These are phyloP conservation scores for Solea senegalensis DNA, from an alignment of 2,113 vertebrate genomes.

Conservation along the genomic window DNA sequence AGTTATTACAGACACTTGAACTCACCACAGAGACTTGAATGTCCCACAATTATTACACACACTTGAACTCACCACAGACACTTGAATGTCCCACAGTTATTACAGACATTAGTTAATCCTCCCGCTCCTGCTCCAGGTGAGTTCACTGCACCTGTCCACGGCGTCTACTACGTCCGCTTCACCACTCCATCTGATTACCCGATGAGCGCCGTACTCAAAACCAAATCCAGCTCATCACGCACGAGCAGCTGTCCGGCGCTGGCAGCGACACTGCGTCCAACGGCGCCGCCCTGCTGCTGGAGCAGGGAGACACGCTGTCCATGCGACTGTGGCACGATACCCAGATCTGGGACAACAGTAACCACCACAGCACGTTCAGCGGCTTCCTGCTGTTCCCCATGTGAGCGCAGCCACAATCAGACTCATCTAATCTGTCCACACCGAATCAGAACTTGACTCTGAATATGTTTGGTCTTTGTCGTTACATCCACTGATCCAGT, in stretches of 20 bases:
- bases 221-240: constrained; percentile 39
- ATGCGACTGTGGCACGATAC: constrained; percentile 62
- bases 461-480: too few relatives aligned
- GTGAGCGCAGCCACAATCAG: background rate
- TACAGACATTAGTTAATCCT: too few relatives aligned
- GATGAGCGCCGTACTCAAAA: constrained; percentile 62
- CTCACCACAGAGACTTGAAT: too few relatives aligned
- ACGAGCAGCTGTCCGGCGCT: constrained; percentile 54
- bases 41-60: too few relatives aligned
- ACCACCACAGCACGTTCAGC: constrained; percentile 72
- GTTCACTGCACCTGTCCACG: constrained; percentile 57
- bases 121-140: constrained; percentile 37
- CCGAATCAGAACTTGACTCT: background rate
- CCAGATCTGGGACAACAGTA: constrained; percentile 70
- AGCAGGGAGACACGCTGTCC: constrained; percentile 50
- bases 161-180: constrained; percentile 70
- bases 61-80: too few relatives aligned
- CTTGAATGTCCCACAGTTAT: too few relatives aligned
- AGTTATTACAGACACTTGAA: too few relatives aligned
- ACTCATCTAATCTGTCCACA: background rate
- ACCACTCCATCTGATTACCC: constrained; percentile 46
- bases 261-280: constrained; percentile 72
- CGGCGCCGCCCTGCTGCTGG: constrained; percentile 62
- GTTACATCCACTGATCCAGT: too few relatives aligned
- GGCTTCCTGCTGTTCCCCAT: constrained; percentile 66